A percentile compares a stretch with the other conserved stretches of the same genome.
phyloP scores from a whole-genome alignment of 2,888 invertebrate genomes.

The Polydrusus tereticollis region DNA sequence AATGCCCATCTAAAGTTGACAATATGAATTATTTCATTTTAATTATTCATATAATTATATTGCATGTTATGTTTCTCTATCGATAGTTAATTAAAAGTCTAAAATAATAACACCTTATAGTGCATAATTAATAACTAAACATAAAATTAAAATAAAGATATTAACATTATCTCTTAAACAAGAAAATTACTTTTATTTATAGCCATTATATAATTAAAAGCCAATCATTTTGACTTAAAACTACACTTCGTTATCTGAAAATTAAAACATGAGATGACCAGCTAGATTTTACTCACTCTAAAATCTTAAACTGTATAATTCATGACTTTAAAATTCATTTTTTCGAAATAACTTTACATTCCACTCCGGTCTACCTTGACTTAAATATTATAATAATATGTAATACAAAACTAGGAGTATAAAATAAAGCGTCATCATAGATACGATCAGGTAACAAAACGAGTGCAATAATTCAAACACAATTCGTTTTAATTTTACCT shows the following conservation, averaged over 20 bases:
- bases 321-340: not conserved
- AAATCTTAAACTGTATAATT: slow-evolving; percentile 3
- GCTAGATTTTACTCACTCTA: not conserved
- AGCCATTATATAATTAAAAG: slow-evolving; percentile 13
- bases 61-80: too few relatives aligned
- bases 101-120: too few relatives aligned
- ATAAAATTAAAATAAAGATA: not conserved
- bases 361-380: slow-evolving; percentile 15
- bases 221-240: slow-evolving; percentile 1
- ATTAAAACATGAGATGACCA: not conserved
- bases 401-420: not conserved
- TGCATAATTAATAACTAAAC: not conserved
- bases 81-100: too few relatives aligned
- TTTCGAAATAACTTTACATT: not conserved
- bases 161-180: not conserved
- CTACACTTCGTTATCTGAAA: not conserved
- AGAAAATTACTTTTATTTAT: not conserved
- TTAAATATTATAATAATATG: slow-evolving; percentile 10
- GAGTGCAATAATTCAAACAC: too few relatives aligned
- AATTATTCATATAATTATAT: too few relatives aligned
- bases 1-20: too few relatives aligned
- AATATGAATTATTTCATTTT: too few relatives aligned
- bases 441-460: not conserved
- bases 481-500: too few relatives aligned
- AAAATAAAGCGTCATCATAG: not conserved